These are phyloP conservation scores for Artibeus lituratus DNA, from an alignment of 2,797 vertebrate genomes.

Conservation along the genomic window DNA sequence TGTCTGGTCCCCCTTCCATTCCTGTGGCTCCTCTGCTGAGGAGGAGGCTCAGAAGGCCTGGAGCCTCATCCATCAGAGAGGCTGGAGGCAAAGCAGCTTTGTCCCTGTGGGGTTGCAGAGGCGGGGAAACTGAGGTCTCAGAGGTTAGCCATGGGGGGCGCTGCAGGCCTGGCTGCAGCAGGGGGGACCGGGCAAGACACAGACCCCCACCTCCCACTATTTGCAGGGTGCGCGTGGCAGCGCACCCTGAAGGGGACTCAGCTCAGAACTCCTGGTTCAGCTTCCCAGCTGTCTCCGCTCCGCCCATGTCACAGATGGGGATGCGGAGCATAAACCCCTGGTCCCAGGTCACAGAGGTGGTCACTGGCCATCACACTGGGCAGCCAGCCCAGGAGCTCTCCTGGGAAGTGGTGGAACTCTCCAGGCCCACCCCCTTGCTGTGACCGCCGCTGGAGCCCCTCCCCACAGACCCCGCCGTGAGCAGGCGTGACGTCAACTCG, in stretches of 20 bases:
- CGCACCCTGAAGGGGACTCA: not conserved
- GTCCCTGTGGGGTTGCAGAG: not conserved
- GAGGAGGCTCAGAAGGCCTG: not conserved
- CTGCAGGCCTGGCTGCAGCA: not conserved
- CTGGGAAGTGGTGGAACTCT: not conserved
- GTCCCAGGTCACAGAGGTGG: no score
- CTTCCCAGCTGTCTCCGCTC: accelerated
- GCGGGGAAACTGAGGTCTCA: not conserved
- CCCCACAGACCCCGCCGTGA: not conserved
- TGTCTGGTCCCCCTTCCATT: not conserved
- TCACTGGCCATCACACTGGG: no score
- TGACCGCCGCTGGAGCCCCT: not conserved
- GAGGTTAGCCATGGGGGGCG: not conserved
- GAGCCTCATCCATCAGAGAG: not conserved
- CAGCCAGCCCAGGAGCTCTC: not conserved
- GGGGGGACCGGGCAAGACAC: no score
- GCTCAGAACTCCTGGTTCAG: not conserved
- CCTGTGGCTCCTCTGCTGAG: not conserved
- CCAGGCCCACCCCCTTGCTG: not conserved
- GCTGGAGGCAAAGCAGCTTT: not conserved
- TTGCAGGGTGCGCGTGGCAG: not conserved
- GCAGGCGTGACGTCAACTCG: accelerated
- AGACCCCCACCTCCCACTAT: not conserved
- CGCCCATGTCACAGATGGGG: not conserved
- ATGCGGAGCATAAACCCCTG: not conserved